These are phyloP conservation scores for Synergus itoensis DNA, from an alignment of 2,888 invertebrate species.

Conservation along the genomic window DNA sequence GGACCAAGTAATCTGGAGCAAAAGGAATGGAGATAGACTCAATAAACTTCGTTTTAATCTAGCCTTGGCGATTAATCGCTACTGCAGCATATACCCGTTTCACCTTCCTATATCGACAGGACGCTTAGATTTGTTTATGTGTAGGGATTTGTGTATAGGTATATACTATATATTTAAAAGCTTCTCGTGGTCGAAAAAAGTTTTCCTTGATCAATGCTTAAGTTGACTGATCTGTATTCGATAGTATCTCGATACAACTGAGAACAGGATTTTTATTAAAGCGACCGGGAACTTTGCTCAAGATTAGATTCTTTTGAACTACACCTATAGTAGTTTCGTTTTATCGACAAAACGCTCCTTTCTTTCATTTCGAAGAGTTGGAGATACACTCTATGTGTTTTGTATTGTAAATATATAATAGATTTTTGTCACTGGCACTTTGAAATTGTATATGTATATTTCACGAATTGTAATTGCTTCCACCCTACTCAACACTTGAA, in stretches of 20 bases:
- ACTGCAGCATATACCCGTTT: conserved; percentile 17
- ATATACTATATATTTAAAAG: background rate
- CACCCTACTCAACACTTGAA: background rate
- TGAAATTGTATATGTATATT: background rate
- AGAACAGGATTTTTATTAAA: conserved; percentile 18
- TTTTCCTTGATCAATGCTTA: background rate
- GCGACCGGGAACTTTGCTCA: background rate
- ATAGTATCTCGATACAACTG: background rate
- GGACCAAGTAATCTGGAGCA: conserved; percentile 1
- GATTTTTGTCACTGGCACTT: background rate
- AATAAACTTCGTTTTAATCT: conserved; percentile 17
- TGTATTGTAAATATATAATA: background rate
- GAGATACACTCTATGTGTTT: background rate
- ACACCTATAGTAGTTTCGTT: background rate
- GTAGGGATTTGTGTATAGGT: background rate
- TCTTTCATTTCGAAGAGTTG: background rate
- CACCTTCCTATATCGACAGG: conserved; percentile 32
- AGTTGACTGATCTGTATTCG: background rate
- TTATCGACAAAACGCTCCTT: background rate
- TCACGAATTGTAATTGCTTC: conserved; percentile 5
- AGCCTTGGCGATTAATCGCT: conserved; percentile 36
- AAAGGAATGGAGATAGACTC: conserved; percentile 1
- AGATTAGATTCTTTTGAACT: background rate
- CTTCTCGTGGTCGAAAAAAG: background rate
- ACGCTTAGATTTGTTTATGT: conserved; percentile 10